Conservation (phyloP, 2,113 vertebrate species). For the Prinia subflava region DNA sequence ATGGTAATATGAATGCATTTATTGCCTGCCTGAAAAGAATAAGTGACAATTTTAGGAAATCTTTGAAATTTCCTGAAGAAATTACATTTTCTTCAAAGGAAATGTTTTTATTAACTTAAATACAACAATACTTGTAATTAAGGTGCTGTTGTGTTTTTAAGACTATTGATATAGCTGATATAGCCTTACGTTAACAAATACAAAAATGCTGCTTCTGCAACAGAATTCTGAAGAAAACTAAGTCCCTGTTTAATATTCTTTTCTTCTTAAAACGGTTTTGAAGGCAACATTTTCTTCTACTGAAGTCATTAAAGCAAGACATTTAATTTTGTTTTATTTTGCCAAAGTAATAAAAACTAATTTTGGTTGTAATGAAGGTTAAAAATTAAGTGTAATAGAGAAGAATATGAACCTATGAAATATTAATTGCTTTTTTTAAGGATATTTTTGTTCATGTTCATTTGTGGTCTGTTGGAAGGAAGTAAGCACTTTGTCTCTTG, state of each 20-base stretch:
- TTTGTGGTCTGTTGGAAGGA: conserved; percentile 1
- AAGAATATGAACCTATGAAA: not conserved
- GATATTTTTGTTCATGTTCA: not conserved
- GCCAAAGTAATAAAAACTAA: not conserved
- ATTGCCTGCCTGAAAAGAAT: not conserved
- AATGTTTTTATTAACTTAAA: not conserved
- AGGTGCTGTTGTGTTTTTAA: not conserved
- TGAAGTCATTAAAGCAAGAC: not conserved
- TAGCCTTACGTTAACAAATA: not conserved
- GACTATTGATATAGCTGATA: not conserved
- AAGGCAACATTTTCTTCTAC: not conserved
- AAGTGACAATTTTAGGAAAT: not conserved
- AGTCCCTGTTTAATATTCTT: not conserved
- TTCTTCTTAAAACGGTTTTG: not conserved
- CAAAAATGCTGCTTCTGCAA: not conserved
- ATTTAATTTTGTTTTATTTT: not conserved
- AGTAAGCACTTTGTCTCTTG: conserved; percentile 1
- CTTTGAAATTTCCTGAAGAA: no score
- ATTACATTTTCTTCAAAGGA: not conserved
- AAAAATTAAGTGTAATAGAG: not conserved
- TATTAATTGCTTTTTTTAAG: not conserved
- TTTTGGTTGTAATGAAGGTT: not conserved
- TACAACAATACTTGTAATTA: not conserved
- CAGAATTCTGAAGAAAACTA: not conserved
- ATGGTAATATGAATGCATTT: not conserved